These are phyloP conservation scores for Amblyornis subalaris DNA, from an alignment of 2,113 vertebrate species.

Conservation along the genomic window DNA sequence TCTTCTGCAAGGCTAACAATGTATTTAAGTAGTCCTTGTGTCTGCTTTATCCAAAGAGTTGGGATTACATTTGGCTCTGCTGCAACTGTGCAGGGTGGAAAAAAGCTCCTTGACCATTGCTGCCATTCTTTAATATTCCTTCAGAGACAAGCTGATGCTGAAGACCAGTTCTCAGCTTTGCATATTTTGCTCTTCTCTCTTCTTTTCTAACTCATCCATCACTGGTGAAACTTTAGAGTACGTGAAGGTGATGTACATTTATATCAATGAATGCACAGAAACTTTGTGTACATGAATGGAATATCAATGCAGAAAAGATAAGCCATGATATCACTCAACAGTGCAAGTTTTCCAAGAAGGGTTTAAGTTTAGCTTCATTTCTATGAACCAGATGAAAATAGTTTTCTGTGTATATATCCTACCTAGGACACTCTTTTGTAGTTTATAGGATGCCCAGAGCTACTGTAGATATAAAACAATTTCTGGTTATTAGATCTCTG, in stretches of 20 bases:
- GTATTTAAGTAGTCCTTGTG: not conserved
- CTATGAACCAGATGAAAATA: not conserved
- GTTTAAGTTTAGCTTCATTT: not conserved
- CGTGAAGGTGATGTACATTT: not conserved
- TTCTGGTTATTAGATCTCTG: constrained; percentile 47
- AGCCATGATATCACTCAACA: not conserved
- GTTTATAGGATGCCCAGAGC: constrained; percentile 20
- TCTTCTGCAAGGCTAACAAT: not conserved
- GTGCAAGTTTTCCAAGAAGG: not conserved
- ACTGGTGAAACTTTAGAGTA: not conserved
- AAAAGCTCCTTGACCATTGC: not conserved
- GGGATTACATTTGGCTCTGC: not conserved
- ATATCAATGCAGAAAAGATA: not conserved
- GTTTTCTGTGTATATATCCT: not conserved
- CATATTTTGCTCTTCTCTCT: not conserved
- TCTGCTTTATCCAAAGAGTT: not conserved
- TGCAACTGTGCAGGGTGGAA: not conserved
- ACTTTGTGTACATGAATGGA: not conserved
- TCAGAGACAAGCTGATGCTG: not conserved
- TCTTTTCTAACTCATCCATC: not conserved
- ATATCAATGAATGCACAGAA: not conserved
- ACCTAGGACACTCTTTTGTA: not conserved
- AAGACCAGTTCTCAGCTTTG: not conserved
- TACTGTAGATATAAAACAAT: constrained; percentile 31
- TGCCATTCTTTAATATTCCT: not conserved